These are phyloP conservation scores for Epinephelus coioides DNA, from an alignment of 2,797 vertebrate genomes.

Conservation along the genomic window DNA sequence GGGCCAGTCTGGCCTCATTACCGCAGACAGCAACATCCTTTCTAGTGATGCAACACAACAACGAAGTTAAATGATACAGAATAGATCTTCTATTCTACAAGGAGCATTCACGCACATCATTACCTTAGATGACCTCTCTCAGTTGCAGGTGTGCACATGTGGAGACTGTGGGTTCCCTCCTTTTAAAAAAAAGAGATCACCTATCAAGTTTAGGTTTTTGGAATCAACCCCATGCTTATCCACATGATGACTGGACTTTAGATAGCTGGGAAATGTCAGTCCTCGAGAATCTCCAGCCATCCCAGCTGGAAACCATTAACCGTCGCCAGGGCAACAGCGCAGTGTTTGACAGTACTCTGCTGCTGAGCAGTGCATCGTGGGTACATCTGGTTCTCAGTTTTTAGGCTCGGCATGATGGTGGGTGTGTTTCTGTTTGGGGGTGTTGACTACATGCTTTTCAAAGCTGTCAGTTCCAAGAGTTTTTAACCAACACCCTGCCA, in stretches of 20 bases:
- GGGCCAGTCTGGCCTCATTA: constrained; percentile 44
- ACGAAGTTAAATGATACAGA: constrained; percentile 15
- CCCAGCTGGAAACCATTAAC: constrained; percentile 86
- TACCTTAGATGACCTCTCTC: constrained; percentile 54
- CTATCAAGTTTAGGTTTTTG: constrained; percentile 51
- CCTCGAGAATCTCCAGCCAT: constrained; percentile 65
- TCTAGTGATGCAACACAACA: constrained; percentile 33
- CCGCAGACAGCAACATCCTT: constrained; percentile 41
- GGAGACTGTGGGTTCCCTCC: constrained; percentile 12
- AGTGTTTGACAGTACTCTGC: constrained; percentile 78
- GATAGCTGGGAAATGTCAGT: constrained; percentile 57
- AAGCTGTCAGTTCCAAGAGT: constrained; percentile 54
- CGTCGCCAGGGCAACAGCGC: constrained; percentile 80
- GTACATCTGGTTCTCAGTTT: constrained; percentile 81
- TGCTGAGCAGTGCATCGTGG: constrained; percentile 69
- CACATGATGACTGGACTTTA: constrained; percentile 44
- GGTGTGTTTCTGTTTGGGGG: constrained; percentile 59
- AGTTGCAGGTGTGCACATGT: constrained; percentile 41
- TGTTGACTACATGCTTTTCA: constrained; percentile 56
- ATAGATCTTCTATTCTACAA: not conserved
- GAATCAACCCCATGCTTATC: constrained; percentile 9
- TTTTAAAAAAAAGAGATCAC: constrained; percentile 16
- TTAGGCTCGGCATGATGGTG: constrained; percentile 45
- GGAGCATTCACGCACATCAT: not conserved
- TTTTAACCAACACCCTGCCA: constrained; percentile 40